These are phyloP conservation scores for Saxidomus purpurata DNA, from an alignment of 1,140 invertebrate species.

Conservation along the genomic window DNA sequence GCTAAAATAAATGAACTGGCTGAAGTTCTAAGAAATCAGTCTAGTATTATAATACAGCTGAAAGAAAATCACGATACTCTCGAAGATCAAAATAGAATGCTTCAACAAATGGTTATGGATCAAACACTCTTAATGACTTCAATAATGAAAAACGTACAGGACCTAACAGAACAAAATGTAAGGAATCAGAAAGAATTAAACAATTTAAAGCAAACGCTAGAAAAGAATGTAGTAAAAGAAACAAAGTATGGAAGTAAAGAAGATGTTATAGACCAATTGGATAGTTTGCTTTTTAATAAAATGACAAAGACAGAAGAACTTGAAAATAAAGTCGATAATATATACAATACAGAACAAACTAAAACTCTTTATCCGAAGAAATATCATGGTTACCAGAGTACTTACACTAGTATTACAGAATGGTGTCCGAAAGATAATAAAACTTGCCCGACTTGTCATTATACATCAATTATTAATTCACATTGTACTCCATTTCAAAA, in stretches of 20 bases:
- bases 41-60: constrained; percentile 69
- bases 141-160: constrained; percentile 77
- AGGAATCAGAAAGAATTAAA: constrained; percentile 72
- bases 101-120: constrained; percentile 81
- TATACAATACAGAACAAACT: background rate
- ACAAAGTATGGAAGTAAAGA: background rate
- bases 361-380: background rate
- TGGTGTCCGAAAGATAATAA: constrained; percentile 36
- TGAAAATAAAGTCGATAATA: background rate
- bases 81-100: constrained; percentile 79
- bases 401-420: background rate
- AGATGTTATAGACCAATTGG: constrained; percentile 50
- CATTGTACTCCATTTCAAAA: constrained; percentile 31
- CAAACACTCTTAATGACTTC: constrained; percentile 79
- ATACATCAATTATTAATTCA: background rate
- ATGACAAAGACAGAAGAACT: background rate
- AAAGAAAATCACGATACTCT: constrained; percentile 73
- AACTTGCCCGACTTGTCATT: constrained; percentile 40
- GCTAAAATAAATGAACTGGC: constrained; percentile 74
- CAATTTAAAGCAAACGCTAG: constrained; percentile 64
- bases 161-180: constrained; percentile 76
- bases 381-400: background rate
- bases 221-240: background rate
- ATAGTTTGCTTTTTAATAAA: constrained; percentile 20
- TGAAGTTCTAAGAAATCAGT: constrained; percentile 76